Conservation (phyloP, 2,113 vertebrate genomes). For the Melanerpes formicivorus region DNA sequence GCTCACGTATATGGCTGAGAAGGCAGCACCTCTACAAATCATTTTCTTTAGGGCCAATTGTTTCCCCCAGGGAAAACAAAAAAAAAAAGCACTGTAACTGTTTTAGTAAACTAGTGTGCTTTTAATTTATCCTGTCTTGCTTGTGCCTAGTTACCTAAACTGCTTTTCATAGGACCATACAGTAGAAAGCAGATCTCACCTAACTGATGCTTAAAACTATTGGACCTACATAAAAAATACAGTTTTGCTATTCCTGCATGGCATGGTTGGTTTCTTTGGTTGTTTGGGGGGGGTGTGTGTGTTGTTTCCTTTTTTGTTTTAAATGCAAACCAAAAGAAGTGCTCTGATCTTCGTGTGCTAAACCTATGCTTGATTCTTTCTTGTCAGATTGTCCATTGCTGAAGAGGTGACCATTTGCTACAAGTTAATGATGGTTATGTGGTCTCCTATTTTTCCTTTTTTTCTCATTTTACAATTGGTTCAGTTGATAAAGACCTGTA, state of each 20-base stretch:
- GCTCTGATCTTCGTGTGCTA: neutral
- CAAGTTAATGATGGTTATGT: neutral
- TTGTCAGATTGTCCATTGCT: neutral
- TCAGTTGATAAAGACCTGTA: no score
- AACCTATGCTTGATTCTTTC: neutral
- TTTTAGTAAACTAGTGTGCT: neutral
- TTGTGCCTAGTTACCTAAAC: neutral
- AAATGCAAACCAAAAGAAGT: neutral
- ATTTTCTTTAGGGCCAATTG: neutral
- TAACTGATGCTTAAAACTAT: neutral
- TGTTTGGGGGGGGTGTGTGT: neutral
- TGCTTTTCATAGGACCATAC: neutral
- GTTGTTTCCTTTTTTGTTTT: neutral
- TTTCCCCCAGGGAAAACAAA: neutral
- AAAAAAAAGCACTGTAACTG: neutral
- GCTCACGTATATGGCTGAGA: fast-evolving
- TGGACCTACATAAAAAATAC: neutral
- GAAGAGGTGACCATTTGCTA: neutral
- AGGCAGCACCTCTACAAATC: neutral
- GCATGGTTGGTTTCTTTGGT: neutral
- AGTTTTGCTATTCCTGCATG: neutral
- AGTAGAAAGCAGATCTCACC: neutral
- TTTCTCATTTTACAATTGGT: neutral
- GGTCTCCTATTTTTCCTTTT: neutral
- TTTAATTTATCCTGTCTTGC: neutral